Base-by-base conservation (phyloP, 2,797 vertebrate species). In the Pseudotriccus pelzelni region DNA sequence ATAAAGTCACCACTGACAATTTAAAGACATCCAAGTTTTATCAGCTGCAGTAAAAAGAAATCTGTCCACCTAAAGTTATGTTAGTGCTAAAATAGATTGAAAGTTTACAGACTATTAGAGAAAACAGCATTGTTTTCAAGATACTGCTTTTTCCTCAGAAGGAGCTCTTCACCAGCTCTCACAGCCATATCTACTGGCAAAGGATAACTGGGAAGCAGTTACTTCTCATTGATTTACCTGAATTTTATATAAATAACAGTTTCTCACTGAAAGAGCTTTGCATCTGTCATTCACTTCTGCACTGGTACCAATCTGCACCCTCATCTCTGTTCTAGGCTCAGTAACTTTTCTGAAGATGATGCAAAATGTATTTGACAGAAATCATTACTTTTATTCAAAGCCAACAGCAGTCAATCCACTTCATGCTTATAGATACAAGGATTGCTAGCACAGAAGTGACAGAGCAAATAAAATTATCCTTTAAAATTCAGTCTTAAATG, bases 401-500 rank as follows among this genome's bases (percentile, higher is more conserved):
- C 25, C 63, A 67, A 56, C 21, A 90, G 74, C 55, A 87, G 21
- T 62, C 56, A n/a, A 76, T 44, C 25, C 30, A 70, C 34, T 80
- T 84, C 56, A 28, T 27, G 27, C 21, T 22, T 16, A 41, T 16
- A 67, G 21, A 56, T 67, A 56, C 5, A 34, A 90, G n/a, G 44
- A 60, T 20, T 84, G 49, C 82, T 89, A 94, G 56, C 34, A 82
- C 17, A 11, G 52, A 76, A 91, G 37, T 63, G 66, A 85, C 15
- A 96, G 37, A 60, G 19, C 50, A 93, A 87, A 92, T 68, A 94
- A 89, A 90, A 91, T 73, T 59, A 62, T 66, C 59, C 47, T 41
- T 20, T 69, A 94, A 77, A 77, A 87, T 66, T 87, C 68, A 74
- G 21, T 78, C 68, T 75, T 83, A 87, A 93, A 70, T 47, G 18